These are phyloP conservation scores for Teleogryllus oceanicus DNA, from an alignment of 2,888 invertebrate species.

Conservation along the genomic window DNA sequence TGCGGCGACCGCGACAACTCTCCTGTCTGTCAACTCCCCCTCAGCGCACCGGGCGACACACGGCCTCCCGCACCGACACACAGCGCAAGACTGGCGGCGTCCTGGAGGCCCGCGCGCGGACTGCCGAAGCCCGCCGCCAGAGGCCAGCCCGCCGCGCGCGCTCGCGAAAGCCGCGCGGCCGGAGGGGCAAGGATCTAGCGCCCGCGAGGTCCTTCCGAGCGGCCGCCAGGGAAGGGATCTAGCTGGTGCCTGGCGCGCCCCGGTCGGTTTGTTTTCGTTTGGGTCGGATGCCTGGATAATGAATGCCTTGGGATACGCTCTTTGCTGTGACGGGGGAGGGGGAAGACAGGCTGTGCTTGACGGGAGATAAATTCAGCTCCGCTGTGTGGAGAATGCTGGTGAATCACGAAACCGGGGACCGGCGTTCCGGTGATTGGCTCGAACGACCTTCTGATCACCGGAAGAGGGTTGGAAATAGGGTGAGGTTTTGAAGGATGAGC, in stretches of 20 bases:
- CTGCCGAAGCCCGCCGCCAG: background rate
- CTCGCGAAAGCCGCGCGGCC: background rate
- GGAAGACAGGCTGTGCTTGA: background rate
- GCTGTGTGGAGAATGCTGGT: background rate
- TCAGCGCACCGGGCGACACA: background rate
- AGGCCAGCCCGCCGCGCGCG: background rate
- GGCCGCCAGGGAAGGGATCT: background rate
- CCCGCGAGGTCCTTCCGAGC: background rate
- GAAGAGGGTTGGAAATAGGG: background rate
- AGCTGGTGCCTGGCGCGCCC: background rate
- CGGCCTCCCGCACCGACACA: constrained; percentile 9
- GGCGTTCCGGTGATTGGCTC: background rate
- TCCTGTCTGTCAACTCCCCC: background rate
- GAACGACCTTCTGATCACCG: background rate
- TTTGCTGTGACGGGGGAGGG: background rate
- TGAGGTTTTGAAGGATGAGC: background rate
- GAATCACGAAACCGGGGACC: background rate
- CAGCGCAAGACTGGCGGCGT: background rate
- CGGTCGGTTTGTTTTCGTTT: background rate
- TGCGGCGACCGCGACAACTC: background rate
- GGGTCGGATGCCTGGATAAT: constrained; percentile 8
- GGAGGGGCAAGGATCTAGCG: background rate
- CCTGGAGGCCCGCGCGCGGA: background rate
- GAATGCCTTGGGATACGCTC: constrained; percentile 18
- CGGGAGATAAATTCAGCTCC: constrained; percentile 3